Evolutionary conservation across 2,888 invertebrate genomes (phyloP).

Genomic region (Eupithecia subfuscata): DNA sequence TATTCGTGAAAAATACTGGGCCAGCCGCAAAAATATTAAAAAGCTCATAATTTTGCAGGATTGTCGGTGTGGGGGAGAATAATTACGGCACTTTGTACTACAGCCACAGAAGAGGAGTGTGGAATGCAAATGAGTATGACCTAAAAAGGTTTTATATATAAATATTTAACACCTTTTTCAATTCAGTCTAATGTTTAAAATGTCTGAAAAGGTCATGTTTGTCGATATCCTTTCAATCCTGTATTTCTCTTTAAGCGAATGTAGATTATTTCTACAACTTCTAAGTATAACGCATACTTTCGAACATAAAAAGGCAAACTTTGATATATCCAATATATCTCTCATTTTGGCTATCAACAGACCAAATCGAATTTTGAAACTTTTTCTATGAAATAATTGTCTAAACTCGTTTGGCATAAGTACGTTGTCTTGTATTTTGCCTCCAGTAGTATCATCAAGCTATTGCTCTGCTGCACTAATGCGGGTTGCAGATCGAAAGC

Average conservation of each 20-base stretch:
- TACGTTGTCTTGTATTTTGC: no score
- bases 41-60: conserved; percentile 15
- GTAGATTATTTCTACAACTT: background rate
- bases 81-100: conserved; percentile 18
- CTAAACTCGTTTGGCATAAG: no score
- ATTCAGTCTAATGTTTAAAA: background rate
- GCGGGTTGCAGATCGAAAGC: no score
- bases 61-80: conserved; percentile 14
- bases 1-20: conserved; percentile 21
- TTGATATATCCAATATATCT: no score
- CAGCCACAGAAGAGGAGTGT: background rate
- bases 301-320: no score
- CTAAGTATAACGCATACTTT: no score
- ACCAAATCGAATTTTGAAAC: no score
- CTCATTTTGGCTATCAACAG: no score
- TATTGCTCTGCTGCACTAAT: no score
- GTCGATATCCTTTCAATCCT: background rate
- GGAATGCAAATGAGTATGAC: conserved; percentile 18
- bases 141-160: background rate
- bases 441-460: no score
- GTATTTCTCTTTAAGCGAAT: background rate
- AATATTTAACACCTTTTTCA: background rate
- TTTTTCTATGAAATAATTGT: no score
- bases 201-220: background rate
- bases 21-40: conserved; percentile 18